Evolutionary conservation across 2,888 invertebrate genomes (phyloP).

Genomic region (Zele albiditarsus): DNA sequence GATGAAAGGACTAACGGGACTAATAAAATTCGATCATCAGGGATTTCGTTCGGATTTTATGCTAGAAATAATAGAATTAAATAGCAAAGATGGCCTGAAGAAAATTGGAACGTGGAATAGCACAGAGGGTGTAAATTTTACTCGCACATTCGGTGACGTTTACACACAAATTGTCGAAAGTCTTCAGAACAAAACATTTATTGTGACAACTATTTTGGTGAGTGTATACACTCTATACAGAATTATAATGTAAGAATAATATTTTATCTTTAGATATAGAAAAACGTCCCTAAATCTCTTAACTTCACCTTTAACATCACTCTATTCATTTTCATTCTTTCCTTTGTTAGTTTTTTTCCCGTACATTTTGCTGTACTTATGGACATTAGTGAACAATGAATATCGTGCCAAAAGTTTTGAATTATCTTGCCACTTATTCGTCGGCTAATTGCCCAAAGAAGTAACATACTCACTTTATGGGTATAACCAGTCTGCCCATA

Average conservation of each 20-base stretch:
- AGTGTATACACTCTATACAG: conserved; percentile 65
- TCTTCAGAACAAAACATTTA: conserved; percentile 92
- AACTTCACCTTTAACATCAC: not conserved
- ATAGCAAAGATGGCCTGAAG: conserved; percentile 84
- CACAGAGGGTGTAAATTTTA: conserved; percentile 90
- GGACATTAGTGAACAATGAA: conserved; percentile 4
- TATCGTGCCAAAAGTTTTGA: conserved; percentile 17
- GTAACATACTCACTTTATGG: conserved; percentile 53
- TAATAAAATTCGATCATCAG: conserved; percentile 94
- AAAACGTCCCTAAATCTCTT: not conserved
- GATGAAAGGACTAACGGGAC: conserved; percentile 93
- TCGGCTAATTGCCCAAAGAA: conserved; percentile 58
- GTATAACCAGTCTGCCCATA: conserved; percentile 28
- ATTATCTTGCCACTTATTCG: conserved; percentile 52
- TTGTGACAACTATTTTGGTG: conserved; percentile 93
- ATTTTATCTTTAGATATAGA: not conserved
- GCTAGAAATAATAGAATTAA: conserved; percentile 91
- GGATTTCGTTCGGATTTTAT: conserved; percentile 94
- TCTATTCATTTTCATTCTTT: not conserved
- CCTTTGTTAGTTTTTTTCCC: not conserved
- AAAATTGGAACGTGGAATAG: conserved; percentile 93
- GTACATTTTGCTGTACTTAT: not conserved
- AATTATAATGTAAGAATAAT: not conserved
- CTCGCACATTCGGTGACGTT: conserved; percentile 88
- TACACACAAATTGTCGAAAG: conserved; percentile 92